phyloP scores from a whole-genome alignment of 2,888 invertebrate species.

The Belgica antarctica region DNA sequence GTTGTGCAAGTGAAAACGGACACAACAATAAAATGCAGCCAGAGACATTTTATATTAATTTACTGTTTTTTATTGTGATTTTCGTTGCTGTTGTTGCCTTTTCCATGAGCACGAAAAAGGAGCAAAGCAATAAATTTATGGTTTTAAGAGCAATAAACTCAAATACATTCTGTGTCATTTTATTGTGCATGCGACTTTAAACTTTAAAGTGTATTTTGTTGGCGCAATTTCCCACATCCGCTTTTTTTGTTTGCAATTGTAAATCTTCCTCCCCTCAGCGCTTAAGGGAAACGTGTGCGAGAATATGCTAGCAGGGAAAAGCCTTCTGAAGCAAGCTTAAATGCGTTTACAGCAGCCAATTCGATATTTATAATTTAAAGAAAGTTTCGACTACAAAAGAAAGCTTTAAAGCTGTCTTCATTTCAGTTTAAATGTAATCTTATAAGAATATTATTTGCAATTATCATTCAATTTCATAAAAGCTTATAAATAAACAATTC shows the following conservation, averaged over 20 bases:
- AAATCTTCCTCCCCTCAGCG: neutral
- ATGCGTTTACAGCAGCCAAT: neutral
- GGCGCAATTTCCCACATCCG: neutral
- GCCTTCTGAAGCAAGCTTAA: neutral
- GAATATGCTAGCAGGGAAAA: neutral
- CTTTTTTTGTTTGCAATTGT: neutral
- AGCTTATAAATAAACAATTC: too few species aligned
- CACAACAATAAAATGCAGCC: conserved; percentile 38
- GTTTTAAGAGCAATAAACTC: neutral
- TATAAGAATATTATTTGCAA: too few species aligned
- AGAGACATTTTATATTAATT: conserved; percentile 32
- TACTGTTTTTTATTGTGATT: conserved; percentile 25
- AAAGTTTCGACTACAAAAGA: neutral
- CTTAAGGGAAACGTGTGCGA: neutral
- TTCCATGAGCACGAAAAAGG: neutral
- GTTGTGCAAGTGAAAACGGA: neutral
- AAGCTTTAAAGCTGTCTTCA: neutral
- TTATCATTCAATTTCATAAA: too few species aligned
- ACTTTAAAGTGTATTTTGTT: neutral
- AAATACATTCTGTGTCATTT: neutral
- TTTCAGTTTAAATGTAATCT: neutral
- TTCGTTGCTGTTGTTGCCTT: conserved; percentile 1
- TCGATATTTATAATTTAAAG: neutral
- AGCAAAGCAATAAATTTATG: neutral
- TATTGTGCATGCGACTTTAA: neutral